Base-by-base conservation (phyloP, 2,113 vertebrate species). In the Glareola pratincola region DNA sequence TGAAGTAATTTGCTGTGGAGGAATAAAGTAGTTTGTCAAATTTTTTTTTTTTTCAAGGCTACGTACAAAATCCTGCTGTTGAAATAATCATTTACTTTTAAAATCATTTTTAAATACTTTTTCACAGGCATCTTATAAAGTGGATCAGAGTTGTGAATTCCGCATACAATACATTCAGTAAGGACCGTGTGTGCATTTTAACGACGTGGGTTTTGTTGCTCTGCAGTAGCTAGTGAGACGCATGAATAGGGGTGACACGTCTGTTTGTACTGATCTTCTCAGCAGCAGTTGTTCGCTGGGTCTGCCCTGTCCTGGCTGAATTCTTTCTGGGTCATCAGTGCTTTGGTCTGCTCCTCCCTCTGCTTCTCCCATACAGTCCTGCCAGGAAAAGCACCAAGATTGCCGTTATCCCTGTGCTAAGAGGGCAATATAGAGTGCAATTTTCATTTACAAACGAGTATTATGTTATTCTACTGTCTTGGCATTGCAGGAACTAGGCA, bases 1-100 rank as follows among this genome's bases (percentile, higher is more conserved):
- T 83, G 73, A 80, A 95, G 29, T 93, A 81, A 97, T 95, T 92
- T 87, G 79, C 82, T 85, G 50, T 83, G 62, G 57, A 95, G 59
- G 64, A 85, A 72, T 76, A 88, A 69, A 90, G 41, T 64, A 92
- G 62, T 82, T 94, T 79, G 81, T 59, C 68, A 68, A 78, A 66
- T n/a, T n/a, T n/a, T n/a, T n/a, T n/a, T n/a, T 27, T 26, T 51
- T 85, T 72, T 24, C 1, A 12, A n/a, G 36, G 29, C 48, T 86
- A 14, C 14, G 1, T 76, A 47, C 17, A 69, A 75, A 94, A 50
- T 45, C 8, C 19, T 87, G 10, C 17, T 54, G 32, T 43, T 84
- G 34, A 85, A 94, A 72, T 45, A 91, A 81, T 86, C 0, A 22
- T 54, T 39, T 86, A 18, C 2, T 77, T 93, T 83, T 79, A 1